Conservation (phyloP, 2,113 vertebrate genomes). For the Stercorarius parasiticus region DNA sequence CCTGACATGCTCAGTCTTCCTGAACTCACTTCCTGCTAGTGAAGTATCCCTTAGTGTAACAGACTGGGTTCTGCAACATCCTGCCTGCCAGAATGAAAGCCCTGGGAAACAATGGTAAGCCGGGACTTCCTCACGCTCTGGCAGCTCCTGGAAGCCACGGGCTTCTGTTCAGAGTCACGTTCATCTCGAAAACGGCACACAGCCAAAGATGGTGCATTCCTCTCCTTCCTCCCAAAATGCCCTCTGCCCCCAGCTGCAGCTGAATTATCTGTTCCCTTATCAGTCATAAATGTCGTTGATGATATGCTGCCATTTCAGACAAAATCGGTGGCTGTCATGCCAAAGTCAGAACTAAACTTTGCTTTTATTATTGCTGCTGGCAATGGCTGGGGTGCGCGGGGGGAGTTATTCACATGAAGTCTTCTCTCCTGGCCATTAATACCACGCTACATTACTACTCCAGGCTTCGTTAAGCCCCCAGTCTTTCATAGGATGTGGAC, state of each 20-base stretch:
- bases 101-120: background rate
- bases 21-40: background rate
- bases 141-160: background rate
- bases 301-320: background rate
- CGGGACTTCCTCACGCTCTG: background rate
- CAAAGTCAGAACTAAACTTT: background rate
- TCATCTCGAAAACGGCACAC: background rate
- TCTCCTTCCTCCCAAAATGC: background rate
- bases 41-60: background rate
- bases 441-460: background rate
- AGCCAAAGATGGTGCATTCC: background rate
- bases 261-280: background rate
- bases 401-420: background rate
- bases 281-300: background rate
- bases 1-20: background rate
- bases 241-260: background rate
- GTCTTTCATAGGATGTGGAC: background rate
- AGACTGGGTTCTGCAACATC: background rate
- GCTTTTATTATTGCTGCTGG: background rate
- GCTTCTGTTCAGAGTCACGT: background rate
- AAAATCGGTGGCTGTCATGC: background rate
- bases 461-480: background rate
- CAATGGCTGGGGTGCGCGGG: background rate
- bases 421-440: background rate
- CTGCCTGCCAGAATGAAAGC: background rate